Percentiles rank a stretch among this genome's conserved stretches.
phyloP scores from a whole-genome alignment of 1,140 invertebrate genomes.

The Pararge aegeria region DNA sequence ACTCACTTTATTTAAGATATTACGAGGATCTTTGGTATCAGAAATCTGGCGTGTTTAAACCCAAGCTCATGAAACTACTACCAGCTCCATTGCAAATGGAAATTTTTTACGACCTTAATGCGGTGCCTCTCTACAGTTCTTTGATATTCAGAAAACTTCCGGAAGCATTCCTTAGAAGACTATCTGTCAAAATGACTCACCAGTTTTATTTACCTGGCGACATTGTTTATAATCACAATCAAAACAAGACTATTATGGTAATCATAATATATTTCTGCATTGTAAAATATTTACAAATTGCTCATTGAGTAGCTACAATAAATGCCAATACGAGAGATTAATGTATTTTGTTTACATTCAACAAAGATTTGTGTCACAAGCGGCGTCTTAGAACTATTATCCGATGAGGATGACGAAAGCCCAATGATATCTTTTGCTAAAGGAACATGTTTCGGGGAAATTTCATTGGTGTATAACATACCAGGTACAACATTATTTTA shows the following conservation, averaged over 20 bases:
- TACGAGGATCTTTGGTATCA: conserved; percentile 73
- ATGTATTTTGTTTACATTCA: conserved; percentile 24
- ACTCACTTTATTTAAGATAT: conserved; percentile 48
- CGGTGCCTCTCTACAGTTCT: conserved; percentile 70
- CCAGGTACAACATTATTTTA: conserved; percentile 43
- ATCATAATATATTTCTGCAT: conserved; percentile 35
- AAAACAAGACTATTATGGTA: conserved; percentile 75
- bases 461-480: conserved; percentile 61
- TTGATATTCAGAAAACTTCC: conserved; percentile 70
- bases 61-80: conserved; percentile 56
- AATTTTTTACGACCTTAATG: conserved; percentile 72
- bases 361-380: conserved; percentile 64
- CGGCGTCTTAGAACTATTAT: conserved; percentile 72
- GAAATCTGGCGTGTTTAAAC: conserved; percentile 69
- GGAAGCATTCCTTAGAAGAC: conserved; percentile 67
- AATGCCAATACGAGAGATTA: conserved; percentile 7
- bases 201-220: conserved; percentile 74
- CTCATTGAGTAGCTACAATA: conserved; percentile 14
- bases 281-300: conserved; percentile 34
- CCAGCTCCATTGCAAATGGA: conserved; percentile 70
- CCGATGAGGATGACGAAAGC: conserved; percentile 76
- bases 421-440: conserved; percentile 76
- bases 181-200: conserved; percentile 71
- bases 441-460: conserved; percentile 74
- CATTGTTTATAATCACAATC: conserved; percentile 67